A percentile compares a stretch with the other conserved stretches of the same genome.
These are phyloP conservation scores for Psammodynastes pulverulentus DNA, from an alignment of 2,113 vertebrate genomes.

Conservation along the genomic window DNA sequence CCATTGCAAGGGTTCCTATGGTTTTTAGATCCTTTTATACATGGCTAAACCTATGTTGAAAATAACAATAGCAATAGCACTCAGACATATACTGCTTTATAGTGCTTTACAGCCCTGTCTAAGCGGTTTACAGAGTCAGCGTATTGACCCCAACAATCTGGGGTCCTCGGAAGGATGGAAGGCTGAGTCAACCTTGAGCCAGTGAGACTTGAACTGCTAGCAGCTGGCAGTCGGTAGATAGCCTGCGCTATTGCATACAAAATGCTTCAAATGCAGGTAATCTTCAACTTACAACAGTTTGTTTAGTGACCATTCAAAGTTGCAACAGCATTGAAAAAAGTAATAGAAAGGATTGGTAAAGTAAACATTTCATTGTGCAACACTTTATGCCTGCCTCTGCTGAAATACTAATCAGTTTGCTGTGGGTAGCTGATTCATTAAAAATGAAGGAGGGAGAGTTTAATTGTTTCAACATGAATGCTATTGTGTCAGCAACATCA, in stretches of 20 bases:
- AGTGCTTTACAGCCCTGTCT: no score
- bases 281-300: neutral
- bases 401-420: slow-evolving; percentile 76
- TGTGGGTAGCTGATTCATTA: slow-evolving; percentile 52
- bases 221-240: no score
- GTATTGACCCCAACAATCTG: no score
- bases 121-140: no score
- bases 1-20: neutral
- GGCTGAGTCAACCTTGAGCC: no score
- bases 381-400: slow-evolving; percentile 65
- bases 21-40: neutral
- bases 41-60: slow-evolving; percentile 4
- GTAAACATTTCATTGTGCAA: slow-evolving; percentile 74
- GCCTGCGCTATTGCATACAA: neutral
- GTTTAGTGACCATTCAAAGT: neutral
- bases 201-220: no score
- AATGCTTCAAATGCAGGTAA: neutral
- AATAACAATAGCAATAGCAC: neutral
- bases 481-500: slow-evolving; percentile 2
- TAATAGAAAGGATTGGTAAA: slow-evolving; percentile 68
- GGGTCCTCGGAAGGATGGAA: no score
- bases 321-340: neutral
- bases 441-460: slow-evolving; percentile 42
- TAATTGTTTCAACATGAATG: slow-evolving; percentile 35
- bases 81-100: no score